These are phyloP conservation scores for Bombycilla garrulus DNA, from an alignment of 2,113 vertebrate species.

Conservation along the genomic window DNA sequence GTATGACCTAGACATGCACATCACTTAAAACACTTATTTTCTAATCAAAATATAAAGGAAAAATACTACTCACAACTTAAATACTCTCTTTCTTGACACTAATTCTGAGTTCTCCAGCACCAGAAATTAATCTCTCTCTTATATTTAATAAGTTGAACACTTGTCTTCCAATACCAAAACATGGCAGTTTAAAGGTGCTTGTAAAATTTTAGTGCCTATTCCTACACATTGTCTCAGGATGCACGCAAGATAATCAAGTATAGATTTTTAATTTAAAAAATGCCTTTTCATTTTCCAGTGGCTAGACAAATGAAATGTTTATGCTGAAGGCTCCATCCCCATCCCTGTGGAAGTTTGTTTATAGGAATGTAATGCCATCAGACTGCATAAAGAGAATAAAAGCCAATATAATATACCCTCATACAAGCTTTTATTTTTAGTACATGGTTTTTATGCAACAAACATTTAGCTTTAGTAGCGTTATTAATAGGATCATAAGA, in stretches of 20 bases:
- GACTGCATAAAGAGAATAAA: neutral
- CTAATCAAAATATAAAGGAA: neutral
- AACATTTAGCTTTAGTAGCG: neutral
- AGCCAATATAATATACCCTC: neutral
- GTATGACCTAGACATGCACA: neutral
- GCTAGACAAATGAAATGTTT: neutral
- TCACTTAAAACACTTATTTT: neutral
- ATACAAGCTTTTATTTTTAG: neutral
- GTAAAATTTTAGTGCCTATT: neutral
- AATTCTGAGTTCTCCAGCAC: neutral
- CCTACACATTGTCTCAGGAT: neutral
- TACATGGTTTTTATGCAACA: neutral
- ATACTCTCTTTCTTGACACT: neutral
- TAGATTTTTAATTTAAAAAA: conserved; percentile 1
- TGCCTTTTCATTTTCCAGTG: neutral
- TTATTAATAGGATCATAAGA: neutral
- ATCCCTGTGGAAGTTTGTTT: neutral
- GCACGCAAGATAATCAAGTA: neutral
- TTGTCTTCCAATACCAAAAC: neutral
- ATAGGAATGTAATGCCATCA: neutral
- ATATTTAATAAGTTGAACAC: neutral
- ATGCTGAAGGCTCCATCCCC: neutral
- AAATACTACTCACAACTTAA: neutral
- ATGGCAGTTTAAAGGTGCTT: neutral
- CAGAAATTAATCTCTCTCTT: neutral